These are phyloP conservation scores for Oenanthe oenanthe DNA, from an alignment of 2,113 vertebrate genomes.

Conservation along the genomic window DNA sequence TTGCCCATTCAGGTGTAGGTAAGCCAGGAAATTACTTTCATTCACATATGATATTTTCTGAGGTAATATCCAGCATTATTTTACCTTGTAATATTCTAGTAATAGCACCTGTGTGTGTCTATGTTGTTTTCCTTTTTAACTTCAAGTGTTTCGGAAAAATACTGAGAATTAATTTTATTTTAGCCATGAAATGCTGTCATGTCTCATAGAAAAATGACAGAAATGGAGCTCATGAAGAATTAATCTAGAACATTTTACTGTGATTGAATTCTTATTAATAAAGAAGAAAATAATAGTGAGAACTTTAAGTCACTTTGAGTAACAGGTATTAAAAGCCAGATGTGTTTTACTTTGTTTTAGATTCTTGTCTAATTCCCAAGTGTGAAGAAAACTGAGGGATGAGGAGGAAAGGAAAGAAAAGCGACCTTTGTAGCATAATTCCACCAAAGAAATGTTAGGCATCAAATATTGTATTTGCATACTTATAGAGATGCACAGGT, in stretches of 20 bases:
- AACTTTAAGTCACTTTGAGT: background rate
- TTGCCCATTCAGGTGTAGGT: background rate
- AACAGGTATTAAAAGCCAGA: background rate
- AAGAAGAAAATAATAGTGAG: background rate
- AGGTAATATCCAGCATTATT: background rate
- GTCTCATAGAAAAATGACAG: background rate
- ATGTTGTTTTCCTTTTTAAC: background rate
- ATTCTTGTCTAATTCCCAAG: background rate
- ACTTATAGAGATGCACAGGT: background rate
- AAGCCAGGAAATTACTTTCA: background rate
- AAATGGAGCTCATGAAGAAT: background rate
- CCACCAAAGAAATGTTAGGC: background rate
- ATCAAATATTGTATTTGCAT: background rate
- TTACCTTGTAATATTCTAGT: background rate
- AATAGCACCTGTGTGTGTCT: background rate
- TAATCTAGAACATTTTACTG: background rate
- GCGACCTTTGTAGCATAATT: background rate
- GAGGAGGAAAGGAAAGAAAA: background rate
- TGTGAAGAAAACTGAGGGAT: background rate
- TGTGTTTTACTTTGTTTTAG: background rate
- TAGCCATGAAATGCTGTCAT: background rate
- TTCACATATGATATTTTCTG: background rate
- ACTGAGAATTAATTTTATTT: background rate
- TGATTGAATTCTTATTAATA: background rate
- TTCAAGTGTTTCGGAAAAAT: background rate